A percentile compares a stretch with the other conserved stretches of the same genome.
phyloP scores from a whole-genome alignment of 1,140 invertebrate genomes.

The Maconellicoccus hirsutus region DNA sequence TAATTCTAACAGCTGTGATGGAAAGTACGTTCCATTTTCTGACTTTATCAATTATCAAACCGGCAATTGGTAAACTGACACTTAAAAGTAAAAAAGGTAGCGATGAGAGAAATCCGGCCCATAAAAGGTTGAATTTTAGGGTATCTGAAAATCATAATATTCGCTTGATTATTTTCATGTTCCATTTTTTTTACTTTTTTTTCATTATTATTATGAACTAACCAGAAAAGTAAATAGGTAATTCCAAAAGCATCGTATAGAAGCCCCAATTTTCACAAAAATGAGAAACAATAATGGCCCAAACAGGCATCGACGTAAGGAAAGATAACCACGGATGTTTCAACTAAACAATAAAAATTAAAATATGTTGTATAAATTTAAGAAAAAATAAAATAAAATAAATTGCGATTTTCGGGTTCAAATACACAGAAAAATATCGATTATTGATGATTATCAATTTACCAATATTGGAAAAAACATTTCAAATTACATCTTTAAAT shows the following conservation, averaged over 20 bases:
- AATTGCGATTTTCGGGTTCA: too few relatives aligned
- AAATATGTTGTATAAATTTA: neutral
- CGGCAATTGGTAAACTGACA: slow-evolving; percentile 60
- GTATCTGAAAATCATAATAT: slow-evolving; percentile 43
- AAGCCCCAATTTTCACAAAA: slow-evolving; percentile 95
- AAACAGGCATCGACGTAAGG: slow-evolving; percentile 71
- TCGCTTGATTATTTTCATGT: neutral
- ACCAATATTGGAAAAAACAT: neutral
- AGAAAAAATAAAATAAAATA: neutral
- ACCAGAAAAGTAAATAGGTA: slow-evolving; percentile 85
- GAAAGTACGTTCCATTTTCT: slow-evolving; percentile 48
- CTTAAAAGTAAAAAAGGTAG: slow-evolving; percentile 79
- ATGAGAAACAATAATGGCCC: slow-evolving; percentile 80
- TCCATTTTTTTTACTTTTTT: neutral
- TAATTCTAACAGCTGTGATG: slow-evolving; percentile 45
- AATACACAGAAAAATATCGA: neutral
- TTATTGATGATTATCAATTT: neutral
- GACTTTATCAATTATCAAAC: slow-evolving; percentile 67
- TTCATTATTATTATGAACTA: neutral
- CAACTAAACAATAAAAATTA: neutral
- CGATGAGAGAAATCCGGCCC: slow-evolving; percentile 66
- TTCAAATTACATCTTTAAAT: neutral
- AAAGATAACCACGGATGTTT: slow-evolving; percentile 61
- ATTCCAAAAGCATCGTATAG: slow-evolving; percentile 77
- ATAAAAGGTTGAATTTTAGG: slow-evolving; percentile 55